phyloP scores from a whole-genome alignment of 1,140 invertebrate species.

The Drosophila virilis region DNA sequence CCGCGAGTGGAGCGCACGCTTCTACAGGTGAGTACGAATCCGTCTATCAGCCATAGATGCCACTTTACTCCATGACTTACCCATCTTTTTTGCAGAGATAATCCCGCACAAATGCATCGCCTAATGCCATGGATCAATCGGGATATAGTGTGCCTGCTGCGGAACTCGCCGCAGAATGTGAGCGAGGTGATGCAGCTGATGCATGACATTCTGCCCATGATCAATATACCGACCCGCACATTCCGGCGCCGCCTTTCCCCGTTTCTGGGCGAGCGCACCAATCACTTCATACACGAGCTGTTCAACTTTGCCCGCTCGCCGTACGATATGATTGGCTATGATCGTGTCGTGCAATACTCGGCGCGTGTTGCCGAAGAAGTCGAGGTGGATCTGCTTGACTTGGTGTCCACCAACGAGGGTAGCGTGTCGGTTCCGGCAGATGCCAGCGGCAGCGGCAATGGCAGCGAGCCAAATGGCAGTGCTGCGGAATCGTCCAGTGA shows the following conservation, averaged over 20 bases:
- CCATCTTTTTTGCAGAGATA: conserved; percentile 85
- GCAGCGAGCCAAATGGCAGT: not conserved
- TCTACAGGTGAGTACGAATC: conserved; percentile 87
- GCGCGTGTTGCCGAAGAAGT: conserved; percentile 70
- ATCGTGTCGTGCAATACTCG: conserved; percentile 86
- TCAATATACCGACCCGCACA: conserved; percentile 89
- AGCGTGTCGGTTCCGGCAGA: conserved; percentile 31
- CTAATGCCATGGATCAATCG: conserved; percentile 94
- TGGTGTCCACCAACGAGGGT: conserved; percentile 57
- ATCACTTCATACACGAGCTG: conserved; percentile 96
- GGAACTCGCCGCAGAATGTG: conserved; percentile 87
- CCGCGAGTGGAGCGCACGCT: conserved; percentile 90
- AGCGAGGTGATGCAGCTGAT: conserved; percentile 89
- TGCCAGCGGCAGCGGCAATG: not conserved
- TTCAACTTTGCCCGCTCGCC: conserved; percentile 93
- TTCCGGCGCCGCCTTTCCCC: conserved; percentile 88
- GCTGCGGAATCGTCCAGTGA: conserved; percentile 32
- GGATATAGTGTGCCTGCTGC: conserved; percentile 90
- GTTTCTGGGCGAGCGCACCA: conserved; percentile 86
- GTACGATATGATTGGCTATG: conserved; percentile 92
- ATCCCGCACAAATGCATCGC: conserved; percentile 91
- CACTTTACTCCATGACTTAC: not conserved
- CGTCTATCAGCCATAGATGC: too few relatives aligned
- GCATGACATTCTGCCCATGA: conserved; percentile 87
- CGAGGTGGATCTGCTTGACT: conserved; percentile 65